Evolutionary conservation across 2,113 vertebrate genomes (phyloP), one percentile per base, ranked within the genome.

Genomic region (Dissostichus mawsoni): DNA sequence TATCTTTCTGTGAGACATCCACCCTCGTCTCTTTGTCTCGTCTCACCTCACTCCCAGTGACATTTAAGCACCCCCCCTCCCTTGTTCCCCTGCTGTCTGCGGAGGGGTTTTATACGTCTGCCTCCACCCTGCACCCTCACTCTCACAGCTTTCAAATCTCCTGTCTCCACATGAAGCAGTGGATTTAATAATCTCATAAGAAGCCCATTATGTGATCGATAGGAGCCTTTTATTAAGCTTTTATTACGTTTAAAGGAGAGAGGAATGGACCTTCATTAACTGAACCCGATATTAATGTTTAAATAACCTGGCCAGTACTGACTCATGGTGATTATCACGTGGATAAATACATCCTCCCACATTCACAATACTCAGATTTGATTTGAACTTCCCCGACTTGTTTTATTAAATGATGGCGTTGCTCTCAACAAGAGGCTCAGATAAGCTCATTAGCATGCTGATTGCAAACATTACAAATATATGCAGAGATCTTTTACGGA

Each of bases 41-140:
- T 78, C 84, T 83, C 76, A 78, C 80, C 65, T 80, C 69, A 67
- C 50, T 78, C 67, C 69, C 56, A 48, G 51, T 88, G 88, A 88
- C 86, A 91, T 91, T 91, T 85, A 79, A 81, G 63, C 67, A 57
- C 10, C 57, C 41, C 13, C 47, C 48, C 20, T 53, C n/a, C 50
- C 75, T 86, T 88, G 75, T 86, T 86, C 78, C 69, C 29, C 45
- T 20, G 17, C 25, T 8, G 13, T 29, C 66, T 23, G 53, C 61
- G 71, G 44, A 52, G 33, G 59, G 12, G 44, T 23, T 63, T 8
- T 6, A 12, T 45, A 36, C 2, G 45, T 53, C 76, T 67, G 53
- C 58, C 23, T 76, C 55, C 17, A 16, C 41, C 44, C 59, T 59
- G 33, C 50, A 33, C 29, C 3, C 5, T 20, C 56, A 68, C n/a